Evolutionary conservation across 2,113 vertebrate genomes (phyloP), one percentile per base, ranked within the genome.

Genomic region (Nothobranchius kuhntae): DNA sequence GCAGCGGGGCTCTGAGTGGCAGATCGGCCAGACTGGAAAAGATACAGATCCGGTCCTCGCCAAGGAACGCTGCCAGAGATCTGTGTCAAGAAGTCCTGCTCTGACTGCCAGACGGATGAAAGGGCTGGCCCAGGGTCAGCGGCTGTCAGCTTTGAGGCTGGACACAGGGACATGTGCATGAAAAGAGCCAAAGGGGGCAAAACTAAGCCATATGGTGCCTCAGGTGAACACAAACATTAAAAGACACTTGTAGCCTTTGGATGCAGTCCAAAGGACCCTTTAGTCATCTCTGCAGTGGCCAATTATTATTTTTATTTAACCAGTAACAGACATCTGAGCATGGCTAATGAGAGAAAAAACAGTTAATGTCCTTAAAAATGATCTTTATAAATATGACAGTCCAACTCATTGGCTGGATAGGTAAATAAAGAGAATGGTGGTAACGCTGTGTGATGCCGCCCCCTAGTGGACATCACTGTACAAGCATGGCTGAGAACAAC

Each of bases 401-500:
- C 38, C 9, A 38, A 38, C 7, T 38, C 7, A 38, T 38, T 40
- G 38, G 6, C 36, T 38, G 36, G 36, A 7, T 38, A 38, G 9
- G 6, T 40, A 40, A 40, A 1, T 40, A 40, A 1, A 40, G 38
- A 40, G 38, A 4, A 40, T 3, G 38, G 3, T 7, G 30, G 40
- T 85, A 83, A 50, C 36, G 52, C 76, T 86, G 72, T 86, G 61
- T 79, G 26, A 77, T 72, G 53, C 74, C 75, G 35, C 86, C 90
- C 89, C 65, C 89, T 89, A 77, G 84, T 89, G 90, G 89, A 12
- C 2, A 0, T 3, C 21, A 46, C 21, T 1, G n/a, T 59, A 15
- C 58, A 30, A 35, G 51, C 30, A 51, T 68, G 58, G 9, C 11
- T 7, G 38, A 9, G 38, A 40, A 64, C 73, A 57, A 67, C 53